Evolutionary conservation across 2,888 invertebrate species (phyloP).

Genomic region (Xylophagus ater): DNA sequence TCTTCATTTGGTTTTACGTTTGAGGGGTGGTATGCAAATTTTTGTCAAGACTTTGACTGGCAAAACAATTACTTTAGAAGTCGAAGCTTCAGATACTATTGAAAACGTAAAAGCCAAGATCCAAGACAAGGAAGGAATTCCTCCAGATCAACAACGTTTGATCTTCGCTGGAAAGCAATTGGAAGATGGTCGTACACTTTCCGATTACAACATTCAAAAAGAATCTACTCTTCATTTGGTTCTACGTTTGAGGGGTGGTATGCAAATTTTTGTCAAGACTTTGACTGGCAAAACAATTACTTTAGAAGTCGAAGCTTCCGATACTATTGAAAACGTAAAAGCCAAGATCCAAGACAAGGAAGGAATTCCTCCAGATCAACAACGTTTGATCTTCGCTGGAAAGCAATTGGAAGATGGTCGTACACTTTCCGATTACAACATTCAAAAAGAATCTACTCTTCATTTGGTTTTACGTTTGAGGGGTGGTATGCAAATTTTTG

Average conservation of each 20-base stretch:
- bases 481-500: constrained; percentile 3
- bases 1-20: not conserved
- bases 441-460: not conserved
- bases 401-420: constrained; percentile 3
- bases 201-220: constrained; percentile 2
- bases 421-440: not conserved
- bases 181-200: constrained; percentile 1
- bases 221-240: constrained; percentile 1
- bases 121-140: constrained; percentile 3
- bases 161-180: constrained; percentile 1
- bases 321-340: constrained; percentile 2
- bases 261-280: constrained; percentile 1
- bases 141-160: constrained; percentile 4
- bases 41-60: not conserved
- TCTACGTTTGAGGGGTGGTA: not conserved
- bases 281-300: constrained; percentile 1
- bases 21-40: constrained; percentile 2
- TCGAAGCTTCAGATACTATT: constrained; percentile 1
- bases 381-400: constrained; percentile 2
- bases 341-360: constrained; percentile 2
- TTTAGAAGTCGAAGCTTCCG: constrained; percentile 1
- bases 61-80: constrained; percentile 2
- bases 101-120: constrained; percentile 1
- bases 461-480: not conserved
- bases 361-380: constrained; percentile 3